Evolutionary conservation across 2,888 invertebrate genomes (phyloP), one percentile per base, ranked within the genome.

Genomic region (Periphyllus acericola): DNA sequence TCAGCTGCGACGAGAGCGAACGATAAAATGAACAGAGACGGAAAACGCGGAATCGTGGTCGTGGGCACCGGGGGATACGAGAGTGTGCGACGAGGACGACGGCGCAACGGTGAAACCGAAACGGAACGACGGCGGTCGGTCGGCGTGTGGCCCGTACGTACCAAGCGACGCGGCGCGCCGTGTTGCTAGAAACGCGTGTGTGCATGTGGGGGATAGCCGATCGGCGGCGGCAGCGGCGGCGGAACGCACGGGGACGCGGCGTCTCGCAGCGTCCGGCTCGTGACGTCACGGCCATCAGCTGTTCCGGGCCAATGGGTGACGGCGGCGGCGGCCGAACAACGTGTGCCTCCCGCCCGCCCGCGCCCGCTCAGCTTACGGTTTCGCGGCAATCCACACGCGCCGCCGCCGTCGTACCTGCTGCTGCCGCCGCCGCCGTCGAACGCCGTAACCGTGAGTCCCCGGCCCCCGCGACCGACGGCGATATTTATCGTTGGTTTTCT

Each of bases 231-330:
- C 46, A 46, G 76, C 40, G 76, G 66, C 79, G 46, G 83, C 55
- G 55, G 34, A 11, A 55, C 83, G 34, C 83, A 71, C 46, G 82
- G 71, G 74, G 72, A 34, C 74, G 25, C 68, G 71, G 29, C 55
- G 71, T 80, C 55, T 86, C 86, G 36, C 79, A 79, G 79, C 71
- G 79, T 79, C 79, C 86, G 71, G 36, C 86, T 75, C 66, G 60
- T 86, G 86, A 86, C 86, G 86, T 86, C 86, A 86, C 86, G 72
- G 60, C 25, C 8, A 14, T 86, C 86, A 86, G 86, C 86, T 86
- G 86, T 86, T 86, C 80, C 25, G 72, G 40, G 79, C 55, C 72
- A 74, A 79, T 34, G 71, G 86, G 71, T 68, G 84, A 46, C 52
- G 40, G 46, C 21, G 32, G 25, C 55, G 32, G 52, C 60, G 80